phyloP scores from a whole-genome alignment of 2,113 vertebrate genomes.

The Actenoides hombroni region DNA sequence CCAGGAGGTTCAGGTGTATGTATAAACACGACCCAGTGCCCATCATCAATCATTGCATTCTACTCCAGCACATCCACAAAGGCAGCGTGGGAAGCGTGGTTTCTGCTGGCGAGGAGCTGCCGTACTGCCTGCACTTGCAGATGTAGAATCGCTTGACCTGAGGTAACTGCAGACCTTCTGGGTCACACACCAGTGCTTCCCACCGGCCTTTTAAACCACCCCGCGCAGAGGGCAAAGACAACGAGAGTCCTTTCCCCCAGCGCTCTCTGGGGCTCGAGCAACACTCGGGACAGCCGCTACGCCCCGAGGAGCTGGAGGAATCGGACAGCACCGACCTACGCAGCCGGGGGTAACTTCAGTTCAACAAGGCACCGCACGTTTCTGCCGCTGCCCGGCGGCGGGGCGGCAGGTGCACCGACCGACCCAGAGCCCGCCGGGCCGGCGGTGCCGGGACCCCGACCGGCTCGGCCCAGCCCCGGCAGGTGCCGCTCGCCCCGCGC shows the following conservation, averaged over 20 bases:
- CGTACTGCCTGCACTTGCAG: accelerated
- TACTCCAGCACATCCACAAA: no score
- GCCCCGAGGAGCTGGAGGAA: accelerated
- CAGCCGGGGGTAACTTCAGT: accelerated
- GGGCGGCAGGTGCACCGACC: background rate
- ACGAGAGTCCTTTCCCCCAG: accelerated
- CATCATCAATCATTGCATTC: accelerated
- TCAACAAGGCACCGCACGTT: background rate
- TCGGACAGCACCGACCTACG: accelerated
- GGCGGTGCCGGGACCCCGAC: no score
- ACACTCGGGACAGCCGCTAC: background rate
- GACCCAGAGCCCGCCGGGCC: background rate
- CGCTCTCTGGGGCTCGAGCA: accelerated
- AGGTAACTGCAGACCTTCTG: background rate
- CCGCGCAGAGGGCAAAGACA: accelerated
- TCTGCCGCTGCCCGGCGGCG: no score
- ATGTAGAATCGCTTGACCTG: accelerated
- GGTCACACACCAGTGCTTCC: accelerated
- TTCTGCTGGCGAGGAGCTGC: accelerated
- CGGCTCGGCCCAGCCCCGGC: background rate
- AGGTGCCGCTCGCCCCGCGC: no score
- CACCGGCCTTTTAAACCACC: accelerated
- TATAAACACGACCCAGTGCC: accelerated
- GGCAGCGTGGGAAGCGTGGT: accelerated
- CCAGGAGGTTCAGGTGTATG: accelerated